These are phyloP conservation scores for Haemorhous mexicanus DNA, from an alignment of 2,113 vertebrate species.

Conservation along the genomic window DNA sequence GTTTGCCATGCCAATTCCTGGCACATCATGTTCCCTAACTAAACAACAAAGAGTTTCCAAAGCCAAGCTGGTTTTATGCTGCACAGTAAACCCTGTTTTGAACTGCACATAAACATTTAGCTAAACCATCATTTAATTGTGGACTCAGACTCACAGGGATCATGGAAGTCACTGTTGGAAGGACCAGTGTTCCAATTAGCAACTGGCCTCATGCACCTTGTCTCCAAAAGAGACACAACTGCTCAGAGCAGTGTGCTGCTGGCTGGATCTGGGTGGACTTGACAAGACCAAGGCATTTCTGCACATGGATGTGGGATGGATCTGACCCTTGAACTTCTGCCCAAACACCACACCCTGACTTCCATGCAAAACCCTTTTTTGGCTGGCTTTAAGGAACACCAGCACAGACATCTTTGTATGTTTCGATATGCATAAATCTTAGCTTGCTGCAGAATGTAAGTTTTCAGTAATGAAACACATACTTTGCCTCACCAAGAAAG, in stretches of 20 bases:
- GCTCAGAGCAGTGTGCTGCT: not conserved
- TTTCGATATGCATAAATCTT: not conserved
- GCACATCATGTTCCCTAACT: not conserved
- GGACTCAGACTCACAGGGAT: not conserved
- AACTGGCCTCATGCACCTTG: not conserved
- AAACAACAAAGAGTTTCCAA: not conserved
- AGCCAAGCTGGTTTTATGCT: not conserved
- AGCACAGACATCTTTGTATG: not conserved
- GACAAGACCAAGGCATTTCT: not conserved
- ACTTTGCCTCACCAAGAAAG: not conserved
- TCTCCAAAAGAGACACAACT: not conserved
- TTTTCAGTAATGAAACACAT: not conserved
- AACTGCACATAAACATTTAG: not conserved
- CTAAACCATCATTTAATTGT: not conserved
- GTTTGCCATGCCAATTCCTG: not conserved
- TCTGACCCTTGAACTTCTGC: not conserved
- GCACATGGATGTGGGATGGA: not conserved
- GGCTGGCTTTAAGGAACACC: not conserved
- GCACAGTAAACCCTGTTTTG: not conserved
- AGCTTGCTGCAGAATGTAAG: not conserved
- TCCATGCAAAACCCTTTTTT: not conserved
- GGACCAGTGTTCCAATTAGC: not conserved
- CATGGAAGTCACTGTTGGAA: not conserved
- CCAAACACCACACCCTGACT: not conserved
- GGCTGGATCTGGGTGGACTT: fast-evolving